Percentiles rank a stretch among this genome's conserved stretches.
Conservation (phyloP, 2,797 vertebrate species). For the Alcedo quadribrachys region DNA sequence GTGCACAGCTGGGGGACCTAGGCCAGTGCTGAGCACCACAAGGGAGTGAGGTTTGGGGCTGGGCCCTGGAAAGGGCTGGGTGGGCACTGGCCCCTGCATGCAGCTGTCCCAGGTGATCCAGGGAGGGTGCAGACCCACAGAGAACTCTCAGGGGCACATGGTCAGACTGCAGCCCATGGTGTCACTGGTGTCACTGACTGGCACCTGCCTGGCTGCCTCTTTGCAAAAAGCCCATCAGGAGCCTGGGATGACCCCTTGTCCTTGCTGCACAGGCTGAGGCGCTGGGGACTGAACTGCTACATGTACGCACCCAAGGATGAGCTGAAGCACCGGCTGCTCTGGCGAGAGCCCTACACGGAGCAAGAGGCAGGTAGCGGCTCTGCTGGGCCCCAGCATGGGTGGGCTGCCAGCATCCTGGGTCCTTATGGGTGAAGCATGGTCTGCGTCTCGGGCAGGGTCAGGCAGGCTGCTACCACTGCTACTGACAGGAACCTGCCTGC, state of each 20-base stretch:
- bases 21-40: background rate
- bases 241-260: background rate
- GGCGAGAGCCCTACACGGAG: conserved; percentile 88
- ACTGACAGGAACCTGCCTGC: background rate
- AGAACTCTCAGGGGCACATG: background rate
- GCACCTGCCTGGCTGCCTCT: background rate
- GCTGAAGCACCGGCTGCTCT: conserved; percentile 88
- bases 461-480: background rate
- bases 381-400: background rate
- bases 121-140: background rate
- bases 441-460: background rate
- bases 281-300: conserved; percentile 86
- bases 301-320: conserved; percentile 89
- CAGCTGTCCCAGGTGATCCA: background rate
- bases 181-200: background rate
- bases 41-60: background rate
- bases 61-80: background rate
- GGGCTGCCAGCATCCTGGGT: background rate
- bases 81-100: background rate
- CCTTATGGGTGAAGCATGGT: background rate
- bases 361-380: conserved; percentile 84
- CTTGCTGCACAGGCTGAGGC: conserved; percentile 81
- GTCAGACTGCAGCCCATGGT: fast-evolving
- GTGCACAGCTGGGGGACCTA: background rate
- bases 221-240: background rate